Evolutionary conservation across 2,797 vertebrate species (phyloP), one percentile per base, ranked within the genome.

Genomic region (Thamnophis elegans): DNA sequence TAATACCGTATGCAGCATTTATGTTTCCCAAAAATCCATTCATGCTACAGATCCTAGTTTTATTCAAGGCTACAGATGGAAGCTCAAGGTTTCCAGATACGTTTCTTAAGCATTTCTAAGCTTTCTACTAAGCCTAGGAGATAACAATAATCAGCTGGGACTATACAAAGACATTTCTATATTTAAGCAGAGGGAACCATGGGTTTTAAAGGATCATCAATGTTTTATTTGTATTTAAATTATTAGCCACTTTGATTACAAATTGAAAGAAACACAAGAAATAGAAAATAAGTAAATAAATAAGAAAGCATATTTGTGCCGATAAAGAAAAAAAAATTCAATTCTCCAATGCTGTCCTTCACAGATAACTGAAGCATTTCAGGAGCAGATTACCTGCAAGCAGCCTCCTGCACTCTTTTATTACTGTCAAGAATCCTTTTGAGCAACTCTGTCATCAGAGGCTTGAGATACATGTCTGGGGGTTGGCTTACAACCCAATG

Each of bases 401-500:
- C 99, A 0, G 99, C 99, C 94, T 99, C 99, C 96, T 99, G 99
- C 42, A 99, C 99, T 92, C 99, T 96, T 94, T 99, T 99, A 96
- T 99, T 99, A 95, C 98, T 98, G 54, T 99, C 99, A 8, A 99
- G 98, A 95, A 99, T 99, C 56, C 99, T 98, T 93, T 99, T 99
- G 65, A 99, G 98, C 90, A 99, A 97, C 94, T 99, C 99, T 0
- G 98, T 99, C 99, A 99, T 99, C 28, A 99, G 98, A 16, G 99
- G 99, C 88, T 99, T 99, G 90, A 99, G 98, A 96, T 99, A 98
- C 94, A 98, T 86, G 97, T 99, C 59, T 25, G 99, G 99, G 0
- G 99, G 99, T 96, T 99, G 99, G 93, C 98, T 98, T 88, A 99
- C 99, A 94, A 99, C 99, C 99, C 99, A 99, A 97, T 99, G 99